These are phyloP conservation scores for Astropecten irregularis DNA, from an alignment of 53 echinoderm and acorn worm species.

Conservation along the genomic window DNA sequence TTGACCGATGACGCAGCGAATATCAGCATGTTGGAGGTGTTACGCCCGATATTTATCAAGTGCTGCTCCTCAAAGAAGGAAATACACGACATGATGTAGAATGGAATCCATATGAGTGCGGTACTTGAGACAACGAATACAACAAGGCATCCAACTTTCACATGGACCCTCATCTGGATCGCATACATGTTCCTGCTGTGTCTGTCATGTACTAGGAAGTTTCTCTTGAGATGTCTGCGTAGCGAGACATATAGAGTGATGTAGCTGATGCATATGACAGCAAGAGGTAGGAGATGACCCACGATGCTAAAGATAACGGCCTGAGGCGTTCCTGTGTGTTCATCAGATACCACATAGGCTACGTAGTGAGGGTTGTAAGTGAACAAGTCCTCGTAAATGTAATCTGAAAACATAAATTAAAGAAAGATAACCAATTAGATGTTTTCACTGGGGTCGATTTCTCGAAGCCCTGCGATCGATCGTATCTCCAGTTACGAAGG, in stretches of 20 bases:
- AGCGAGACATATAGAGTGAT: constrained; percentile 25
- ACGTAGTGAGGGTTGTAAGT: constrained; percentile 25
- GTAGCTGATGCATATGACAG: constrained; percentile 44
- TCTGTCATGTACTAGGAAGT: constrained; percentile 19
- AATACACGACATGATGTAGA: constrained; percentile 18
- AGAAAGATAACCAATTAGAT: neutral
- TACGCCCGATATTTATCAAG: constrained; percentile 25
- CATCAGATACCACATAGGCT: constrained; percentile 8
- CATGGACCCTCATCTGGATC: constrained; percentile 38
- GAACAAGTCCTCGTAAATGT: constrained; percentile 7
- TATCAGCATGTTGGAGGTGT: constrained; percentile 27
- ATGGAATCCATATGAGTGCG: constrained; percentile 15
- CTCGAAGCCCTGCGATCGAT: no score
- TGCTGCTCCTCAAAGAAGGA: neutral
- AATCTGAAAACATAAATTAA: no score
- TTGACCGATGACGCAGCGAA: constrained; percentile 30
- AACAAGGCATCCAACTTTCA: constrained; percentile 33
- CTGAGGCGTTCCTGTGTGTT: neutral
- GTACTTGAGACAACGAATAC: constrained; percentile 25
- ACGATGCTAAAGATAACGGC: neutral
- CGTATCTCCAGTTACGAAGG: no score
- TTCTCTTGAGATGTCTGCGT: constrained; percentile 20
- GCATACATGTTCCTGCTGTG: constrained; percentile 32
- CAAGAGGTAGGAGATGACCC: constrained; percentile 5
- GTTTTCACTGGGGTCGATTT: no score